Evolutionary conservation across 2,888 invertebrate species (phyloP), one percentile per base, ranked within the genome.

Genomic region (Seira musarum): DNA sequence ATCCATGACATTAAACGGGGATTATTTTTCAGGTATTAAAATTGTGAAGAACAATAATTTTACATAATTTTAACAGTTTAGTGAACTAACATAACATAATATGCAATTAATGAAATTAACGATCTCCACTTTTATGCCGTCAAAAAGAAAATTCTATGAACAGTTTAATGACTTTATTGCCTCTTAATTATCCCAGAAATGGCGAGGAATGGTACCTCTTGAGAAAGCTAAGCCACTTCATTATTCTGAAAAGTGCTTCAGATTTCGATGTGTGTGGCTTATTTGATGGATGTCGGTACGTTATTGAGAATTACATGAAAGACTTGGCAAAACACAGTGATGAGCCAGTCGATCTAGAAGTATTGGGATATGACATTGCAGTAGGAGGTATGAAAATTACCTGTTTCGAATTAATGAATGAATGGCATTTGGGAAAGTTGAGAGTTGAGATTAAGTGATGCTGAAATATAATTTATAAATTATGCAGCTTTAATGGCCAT

Each of bases 11-110:
- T 67, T 6, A 71, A 67, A 19, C 57, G 79, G 49, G 79, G 79
- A 30, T 15, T 79, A 68, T 79, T 79, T 40, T 79, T 73, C 25
- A 66, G 67, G 79, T 79, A 66, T 3, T 15, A 57, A 15, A 64
- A 19, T 30, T 10, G n/a, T 1, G 40, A 15, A 1, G 21, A 61
- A 35, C 61, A n/a, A n/a, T n/a, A n/a, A n/a, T n/a, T n/a, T n/a
- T n/a, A n/a, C n/a, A n/a, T n/a, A n/a, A n/a, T n/a, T 61, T 57
- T 19, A 57, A 66, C 25, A 19, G 21, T 46, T 64, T n/a, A 65
- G 15, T 53, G 49, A 19, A n/a, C 19, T 53, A 63, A 30, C 8
- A 49, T 21, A 73, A 66, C 19, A 13, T 35, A 17, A n/a, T n/a
- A n/a, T n/a, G n/a, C n/a, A n/a, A n/a, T n/a, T n/a, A n/a, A n/a